Evolutionary conservation across 1,140 invertebrate species (phyloP), one percentile per base, ranked within the genome.

Genomic region (Lanistes nyassanus): DNA sequence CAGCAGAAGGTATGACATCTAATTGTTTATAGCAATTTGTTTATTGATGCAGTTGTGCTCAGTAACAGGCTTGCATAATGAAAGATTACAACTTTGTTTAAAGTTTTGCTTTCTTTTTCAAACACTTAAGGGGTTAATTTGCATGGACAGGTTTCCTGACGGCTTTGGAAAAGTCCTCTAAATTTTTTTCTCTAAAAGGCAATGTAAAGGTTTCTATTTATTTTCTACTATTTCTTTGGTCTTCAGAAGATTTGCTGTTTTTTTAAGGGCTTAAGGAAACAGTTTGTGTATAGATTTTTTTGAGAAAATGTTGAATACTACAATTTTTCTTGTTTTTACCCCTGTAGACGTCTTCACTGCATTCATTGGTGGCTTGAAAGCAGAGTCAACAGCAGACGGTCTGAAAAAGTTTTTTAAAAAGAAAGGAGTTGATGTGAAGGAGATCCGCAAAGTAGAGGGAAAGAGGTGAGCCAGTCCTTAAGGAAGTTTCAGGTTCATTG

Each of bases 371-470:
- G 58, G 70, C 23, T 37, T 78, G 42, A 71, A 73, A 21, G 6
- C 11, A 9, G 77, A 80, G 42, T 71, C 76, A 37, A 56, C 76
- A 74, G 68, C 47, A 19, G 64, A 75, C 29, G 71, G 74, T 26
- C 53, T 80, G 5, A 74, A 79, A 55, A 76, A 83, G 37, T 60
- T 76, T 51, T 74, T 78, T 58, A 64, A 71, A 29, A 74, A 77
- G 51, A 77, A 76, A 3, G 79, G 78, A 19, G 66, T 79, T 51
- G 53, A 68, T 64, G 31, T 73, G 0, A 76, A 69, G 16, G 78
- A 78, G 37, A 62, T 79, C 23, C 31, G 80, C 75, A 74, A 73
- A 29, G 13, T 42, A 47, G 70, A 78, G 42, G 55, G 55, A 29
- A 75, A 78, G 55, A 75, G 56, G 67, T 78, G 29, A 72, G 55